A percentile compares a stretch with the other conserved stretches of the same genome.
These are phyloP conservation scores for Parnassius smintheus DNA, from an alignment of 2,888 invertebrate species.

Conservation along the genomic window DNA sequence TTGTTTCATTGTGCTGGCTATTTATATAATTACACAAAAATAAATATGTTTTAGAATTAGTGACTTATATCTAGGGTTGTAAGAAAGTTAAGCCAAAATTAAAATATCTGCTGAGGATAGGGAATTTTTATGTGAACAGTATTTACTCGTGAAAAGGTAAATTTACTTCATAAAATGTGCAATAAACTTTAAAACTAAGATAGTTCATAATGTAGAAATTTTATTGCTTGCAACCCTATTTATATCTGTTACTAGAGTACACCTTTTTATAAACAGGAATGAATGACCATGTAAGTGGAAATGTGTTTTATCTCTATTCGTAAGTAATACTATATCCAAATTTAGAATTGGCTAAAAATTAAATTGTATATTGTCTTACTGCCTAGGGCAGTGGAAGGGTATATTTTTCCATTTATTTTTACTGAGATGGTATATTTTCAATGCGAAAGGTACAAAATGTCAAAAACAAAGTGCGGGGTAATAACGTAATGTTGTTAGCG, in stretches of 20 bases:
- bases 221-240: conserved; percentile 9
- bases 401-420: background rate
- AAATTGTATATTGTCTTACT: background rate
- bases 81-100: background rate
- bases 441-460: too few species aligned
- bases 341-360: conserved; percentile 17
- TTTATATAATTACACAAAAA: conserved; percentile 17
- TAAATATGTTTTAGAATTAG: conserved; percentile 6
- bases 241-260: conserved; percentile 10
- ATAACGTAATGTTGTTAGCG: too few species aligned
- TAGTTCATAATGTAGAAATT: background rate
- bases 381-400: conserved; percentile 13
- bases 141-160: too few species aligned
- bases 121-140: too few species aligned
- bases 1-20: conserved; percentile 5
- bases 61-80: conserved; percentile 20
- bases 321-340: conserved; percentile 13
- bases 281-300: background rate
- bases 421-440: too few species aligned
- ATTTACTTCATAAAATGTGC: too few species aligned
- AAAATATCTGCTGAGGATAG: background rate
- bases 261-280: background rate
- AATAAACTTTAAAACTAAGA: too few species aligned
- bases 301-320: conserved; percentile 1
- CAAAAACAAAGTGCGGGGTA: too few species aligned